Conservation (phyloP, 1,140 invertebrate species). For the Sinella curviseta region DNA sequence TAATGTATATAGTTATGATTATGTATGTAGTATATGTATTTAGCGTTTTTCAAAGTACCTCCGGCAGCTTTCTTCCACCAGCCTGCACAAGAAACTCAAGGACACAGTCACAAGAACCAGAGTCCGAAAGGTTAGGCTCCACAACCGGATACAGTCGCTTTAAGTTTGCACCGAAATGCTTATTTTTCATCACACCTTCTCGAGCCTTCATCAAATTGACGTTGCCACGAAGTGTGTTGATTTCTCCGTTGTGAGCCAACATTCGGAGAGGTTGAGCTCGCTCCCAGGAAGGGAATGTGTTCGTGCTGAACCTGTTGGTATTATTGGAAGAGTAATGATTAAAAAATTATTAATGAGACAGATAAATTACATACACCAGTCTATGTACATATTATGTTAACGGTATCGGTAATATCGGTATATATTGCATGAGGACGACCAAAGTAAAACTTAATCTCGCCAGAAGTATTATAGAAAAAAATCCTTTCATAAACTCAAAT, state of each 20-base stretch:
- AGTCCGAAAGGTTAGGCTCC: slow-evolving; percentile 95
- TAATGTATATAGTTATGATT: no score
- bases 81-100: slow-evolving; percentile 94
- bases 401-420: no score
- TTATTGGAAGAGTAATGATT: not conserved
- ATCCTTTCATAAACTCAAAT: no score
- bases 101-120: slow-evolving; percentile 94
- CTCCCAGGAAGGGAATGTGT: slow-evolving; percentile 99
- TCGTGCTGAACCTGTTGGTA: slow-evolving; percentile 82
- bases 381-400: no score
- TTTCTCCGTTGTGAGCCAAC: slow-evolving; percentile 98
- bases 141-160: slow-evolving; percentile 94
- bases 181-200: slow-evolving; percentile 95
- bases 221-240: slow-evolving; percentile 96
- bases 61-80: slow-evolving; percentile 83
- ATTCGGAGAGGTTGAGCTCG: slow-evolving; percentile 92
- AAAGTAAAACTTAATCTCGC: no score
- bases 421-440: no score
- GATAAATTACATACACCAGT: no score
- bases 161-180: slow-evolving; percentile 75
- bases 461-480: no score
- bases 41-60: slow-evolving; percentile 59
- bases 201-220: slow-evolving; percentile 98
- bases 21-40: not conserved
- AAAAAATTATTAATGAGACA: slow-evolving; percentile 20